phyloP scores from a whole-genome alignment of 2,797 vertebrate genomes.

The Neosilurus mollespiculum region DNA sequence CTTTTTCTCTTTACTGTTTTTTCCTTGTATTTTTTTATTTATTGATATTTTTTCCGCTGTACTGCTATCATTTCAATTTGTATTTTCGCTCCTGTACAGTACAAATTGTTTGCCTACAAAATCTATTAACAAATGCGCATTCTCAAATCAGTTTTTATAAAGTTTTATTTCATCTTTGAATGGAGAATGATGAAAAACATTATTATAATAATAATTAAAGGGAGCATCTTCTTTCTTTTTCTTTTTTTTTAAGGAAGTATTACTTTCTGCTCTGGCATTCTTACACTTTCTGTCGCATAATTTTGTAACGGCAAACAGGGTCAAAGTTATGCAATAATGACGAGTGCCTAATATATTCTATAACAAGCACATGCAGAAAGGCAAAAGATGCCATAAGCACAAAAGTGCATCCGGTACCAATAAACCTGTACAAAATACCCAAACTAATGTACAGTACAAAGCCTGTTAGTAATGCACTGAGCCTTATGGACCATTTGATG shows the following conservation, averaged over 20 bases:
- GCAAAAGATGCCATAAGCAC: constrained; percentile 30
- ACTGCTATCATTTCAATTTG: constrained; percentile 6
- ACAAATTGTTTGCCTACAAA: background rate
- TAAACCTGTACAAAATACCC: constrained; percentile 38
- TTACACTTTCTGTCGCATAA: constrained; percentile 80
- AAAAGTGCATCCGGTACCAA: constrained; percentile 29
- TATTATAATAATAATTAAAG: background rate
- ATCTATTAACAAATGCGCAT: background rate
- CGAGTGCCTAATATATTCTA: constrained; percentile 78
- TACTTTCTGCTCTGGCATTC: constrained; percentile 43
- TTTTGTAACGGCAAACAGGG: constrained; percentile 84
- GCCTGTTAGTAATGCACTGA: constrained; percentile 68
- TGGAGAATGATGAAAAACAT: background rate
- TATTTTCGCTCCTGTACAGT: constrained; percentile 16
- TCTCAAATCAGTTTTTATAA: constrained; percentile 16
- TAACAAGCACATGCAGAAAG: constrained; percentile 39
- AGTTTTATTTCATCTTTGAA: background rate
- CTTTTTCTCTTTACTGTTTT: background rate
- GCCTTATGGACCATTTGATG: constrained; percentile 71
- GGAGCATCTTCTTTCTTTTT: background rate
- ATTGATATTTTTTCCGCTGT: background rate
- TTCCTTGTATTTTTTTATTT: too few species aligned
- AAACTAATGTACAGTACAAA: constrained; percentile 21
- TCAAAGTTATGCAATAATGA: constrained; percentile 87
- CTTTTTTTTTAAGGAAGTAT: constrained; percentile 10